Conservation (phyloP, 2,888 invertebrate genomes). For the Morpho helenor region DNA sequence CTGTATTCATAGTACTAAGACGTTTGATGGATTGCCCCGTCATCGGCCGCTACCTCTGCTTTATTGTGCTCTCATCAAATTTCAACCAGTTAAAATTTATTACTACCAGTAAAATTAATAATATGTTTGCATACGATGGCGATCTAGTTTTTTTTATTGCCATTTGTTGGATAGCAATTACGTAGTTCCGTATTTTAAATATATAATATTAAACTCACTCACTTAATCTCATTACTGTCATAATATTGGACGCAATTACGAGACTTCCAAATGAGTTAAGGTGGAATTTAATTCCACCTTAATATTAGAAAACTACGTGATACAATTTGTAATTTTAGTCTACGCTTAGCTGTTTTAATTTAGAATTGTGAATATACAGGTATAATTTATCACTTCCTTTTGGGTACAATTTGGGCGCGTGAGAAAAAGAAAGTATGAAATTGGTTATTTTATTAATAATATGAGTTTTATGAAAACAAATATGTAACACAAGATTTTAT, state of each 20-base stretch:
- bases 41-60: constrained; percentile 36
- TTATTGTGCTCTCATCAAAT: constrained; percentile 50
- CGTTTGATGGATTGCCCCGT: constrained; percentile 58
- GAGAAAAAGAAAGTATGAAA: neutral
- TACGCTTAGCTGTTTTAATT: constrained; percentile 7
- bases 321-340: constrained; percentile 15
- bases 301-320: constrained; percentile 11
- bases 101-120: constrained; percentile 46
- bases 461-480: neutral
- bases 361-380: constrained; percentile 3
- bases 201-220: constrained; percentile 26
- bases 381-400: constrained; percentile 14
- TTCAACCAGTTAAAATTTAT: constrained; percentile 56
- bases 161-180: constrained; percentile 35
- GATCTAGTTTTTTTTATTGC: constrained; percentile 40
- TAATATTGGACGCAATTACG: constrained; percentile 26
- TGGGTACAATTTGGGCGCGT: neutral
- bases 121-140: constrained; percentile 42
- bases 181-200: constrained; percentile 30
- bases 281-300: constrained; percentile 25
- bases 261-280: constrained; percentile 12
- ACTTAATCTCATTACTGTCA: constrained; percentile 27
- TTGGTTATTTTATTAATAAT: too few relatives aligned
- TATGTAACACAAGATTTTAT: neutral
- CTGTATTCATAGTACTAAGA: constrained; percentile 49